Evolutionary conservation across 2,113 vertebrate genomes (phyloP), one percentile per base, ranked within the genome.

Genomic region (Sylvia atricapilla): DNA sequence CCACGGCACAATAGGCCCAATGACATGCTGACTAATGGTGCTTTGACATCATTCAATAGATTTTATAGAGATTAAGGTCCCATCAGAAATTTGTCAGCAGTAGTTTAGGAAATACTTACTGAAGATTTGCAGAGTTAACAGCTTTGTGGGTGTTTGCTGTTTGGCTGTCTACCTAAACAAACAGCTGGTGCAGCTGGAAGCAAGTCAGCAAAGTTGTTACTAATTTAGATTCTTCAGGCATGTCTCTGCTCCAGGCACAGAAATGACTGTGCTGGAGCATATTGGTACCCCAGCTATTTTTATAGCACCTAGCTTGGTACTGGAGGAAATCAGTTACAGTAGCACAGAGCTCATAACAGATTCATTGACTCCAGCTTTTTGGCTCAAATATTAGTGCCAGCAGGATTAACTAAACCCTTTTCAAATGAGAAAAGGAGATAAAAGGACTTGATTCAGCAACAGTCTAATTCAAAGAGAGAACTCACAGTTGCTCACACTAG

Each of bases 111-210:
- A 96, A 94, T 84, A 74, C 92, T 90, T 64, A 33, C 55, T 56
- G 68, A 88, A 92, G 95, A 93, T 96, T 46, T 95, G 79, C 94
- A 93, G 93, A 95, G 93, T 60, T 96, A 90, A 95, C 78, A 91
- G 24, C 79, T 90, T 87, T 56, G 68, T 88, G 83, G 75, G 72
- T 90, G 90, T 93, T 80, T 92, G 93, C 85, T 93, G 85, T 86
- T 92, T 56, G 82, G 88, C 79, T 70, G 14, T 70, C 90, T 88
- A 74, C 78, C 73, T 74, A 94, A 91, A 84, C 87, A 95, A 96
- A 95, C 92, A 93, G 82, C 96, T 93, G 95, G 62, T 24, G 2
- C 94, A 91, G 90, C 90, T 96, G 93, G 87, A 96, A 88, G 59
- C 60, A 81, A 93, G 87, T 84, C 75, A 86, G 79, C 22, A 21